phyloP scores from a whole-genome alignment of 1,140 invertebrate species.

The Melipona quadrifasciata region DNA sequence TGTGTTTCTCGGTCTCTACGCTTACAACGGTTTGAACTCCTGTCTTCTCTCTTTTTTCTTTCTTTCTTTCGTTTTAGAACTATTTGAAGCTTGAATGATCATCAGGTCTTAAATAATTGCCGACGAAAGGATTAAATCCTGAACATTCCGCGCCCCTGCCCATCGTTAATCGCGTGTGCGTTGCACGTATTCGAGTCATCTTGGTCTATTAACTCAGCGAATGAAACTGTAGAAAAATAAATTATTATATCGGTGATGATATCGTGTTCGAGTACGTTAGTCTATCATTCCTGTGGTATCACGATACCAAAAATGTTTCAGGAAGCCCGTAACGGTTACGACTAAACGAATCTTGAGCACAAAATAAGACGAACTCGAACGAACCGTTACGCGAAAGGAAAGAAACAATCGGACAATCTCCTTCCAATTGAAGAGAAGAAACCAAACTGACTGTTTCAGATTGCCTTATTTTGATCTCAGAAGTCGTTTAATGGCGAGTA shows the following conservation, averaged over 20 bases:
- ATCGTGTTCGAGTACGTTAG: slow-evolving; percentile 31
- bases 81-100: background rate
- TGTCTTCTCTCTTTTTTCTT: background rate
- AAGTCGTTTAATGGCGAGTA: slow-evolving; percentile 5
- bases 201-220: slow-evolving; percentile 71
- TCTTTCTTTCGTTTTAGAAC: background rate
- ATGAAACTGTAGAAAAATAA: slow-evolving; percentile 78
- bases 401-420: background rate
- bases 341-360: slow-evolving; percentile 15
- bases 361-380: slow-evolving; percentile 1
- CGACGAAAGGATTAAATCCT: slow-evolving; percentile 36
- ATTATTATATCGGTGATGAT: slow-evolving; percentile 65
- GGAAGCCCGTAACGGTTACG: background rate
- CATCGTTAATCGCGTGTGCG: slow-evolving; percentile 31
- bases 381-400: background rate
- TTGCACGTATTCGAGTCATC: slow-evolving; percentile 49
- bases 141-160: background rate
- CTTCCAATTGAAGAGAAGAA: background rate
- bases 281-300: background rate
- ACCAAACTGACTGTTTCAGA: background rate
- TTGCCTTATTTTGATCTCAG: background rate
- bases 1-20: background rate
- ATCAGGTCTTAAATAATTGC: background rate
- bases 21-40: background rate
- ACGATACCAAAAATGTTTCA: background rate